Percentiles rank a stretch among this genome's conserved stretches.
These are phyloP conservation scores for Tipula vernalis DNA, from an alignment of 2,888 invertebrate genomes.

Conservation along the genomic window DNA sequence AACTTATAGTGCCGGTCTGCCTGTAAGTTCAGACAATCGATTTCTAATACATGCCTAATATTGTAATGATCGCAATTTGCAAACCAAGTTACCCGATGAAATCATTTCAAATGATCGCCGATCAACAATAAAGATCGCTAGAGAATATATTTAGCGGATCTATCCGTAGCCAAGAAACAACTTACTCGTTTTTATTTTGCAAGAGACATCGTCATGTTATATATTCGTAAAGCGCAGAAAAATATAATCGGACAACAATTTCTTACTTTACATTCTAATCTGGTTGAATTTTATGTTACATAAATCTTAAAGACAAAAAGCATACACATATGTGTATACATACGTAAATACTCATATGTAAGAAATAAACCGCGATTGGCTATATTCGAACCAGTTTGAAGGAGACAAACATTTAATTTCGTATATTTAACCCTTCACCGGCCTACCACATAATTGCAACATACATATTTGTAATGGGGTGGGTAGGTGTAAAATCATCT, in stretches of 20 bases:
- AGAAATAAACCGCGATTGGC: background rate
- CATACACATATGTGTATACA: background rate
- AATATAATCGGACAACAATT: background rate
- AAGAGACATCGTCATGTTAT: background rate
- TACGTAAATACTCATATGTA: background rate
- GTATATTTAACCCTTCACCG: background rate
- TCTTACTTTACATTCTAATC: background rate
- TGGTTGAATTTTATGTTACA: background rate
- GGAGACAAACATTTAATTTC: background rate
- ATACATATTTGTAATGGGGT: background rate
- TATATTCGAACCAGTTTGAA: background rate
- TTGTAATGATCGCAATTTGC: too few relatives aligned
- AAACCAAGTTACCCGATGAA: too few relatives aligned
- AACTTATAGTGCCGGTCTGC: too few relatives aligned
- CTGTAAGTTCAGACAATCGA: too few relatives aligned
- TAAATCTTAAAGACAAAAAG: background rate
- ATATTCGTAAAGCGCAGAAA: background rate
- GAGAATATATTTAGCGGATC: too few relatives aligned
- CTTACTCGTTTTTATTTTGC: too few relatives aligned
- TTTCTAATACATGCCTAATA: too few relatives aligned
- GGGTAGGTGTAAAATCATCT: background rate
- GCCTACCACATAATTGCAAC: background rate
- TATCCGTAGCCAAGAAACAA: too few relatives aligned
- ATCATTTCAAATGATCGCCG: too few relatives aligned
- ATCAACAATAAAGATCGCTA: too few relatives aligned